Evolutionary conservation across 2,797 vertebrate genomes (phyloP), one percentile per base, ranked within the genome.

Genomic region (Propithecus perrieri): DNA sequence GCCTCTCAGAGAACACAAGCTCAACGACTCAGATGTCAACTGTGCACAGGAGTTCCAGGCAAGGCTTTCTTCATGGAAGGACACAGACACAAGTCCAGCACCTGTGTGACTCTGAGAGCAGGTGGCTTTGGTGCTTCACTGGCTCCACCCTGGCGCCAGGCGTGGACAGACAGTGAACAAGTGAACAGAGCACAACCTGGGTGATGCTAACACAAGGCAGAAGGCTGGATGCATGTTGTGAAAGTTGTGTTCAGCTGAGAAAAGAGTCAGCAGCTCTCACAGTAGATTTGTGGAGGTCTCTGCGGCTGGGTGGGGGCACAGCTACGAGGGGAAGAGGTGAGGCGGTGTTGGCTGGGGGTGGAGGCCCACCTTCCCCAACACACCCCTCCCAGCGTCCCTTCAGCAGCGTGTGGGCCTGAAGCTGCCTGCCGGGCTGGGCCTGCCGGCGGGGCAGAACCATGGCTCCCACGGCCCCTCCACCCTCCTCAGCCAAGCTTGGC

Each of bases 401-500:
- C 46, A 76, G 95, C 91, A 91, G 91, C 97, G 91, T 76, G 93
- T 80, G 41, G 87, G 41, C 86, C 35, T 2, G 20, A 89, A 79
- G 48, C 59, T 22, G 71, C 15, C 30, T 24, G 89, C 22, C 18
- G 22, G 55, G 57, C 80, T 81, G 15, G 12, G 26, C 57, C 57
- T 69, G 50, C 80, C 84, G 59, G 61, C 61, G 48, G 53, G 72
- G 18, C 41, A 83, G 15, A 48, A 65, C 28, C 67, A 0, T 12
- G 46, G 46, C 61, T 26, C 74, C 50, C 26, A 26, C 30, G 3
- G 61, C 20, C 11, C 28, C 30, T 55, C 43, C 4, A 20, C 43
- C 10, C 33, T 88, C 63, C 63, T 85, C 79, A 43, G 61, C 81
- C 65, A 67, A 15, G 59, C 61, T 0, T 1, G 2, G 65, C 30